Evolutionary conservation across 2,797 vertebrate genomes (phyloP).

Genomic region (Sciurus vulgaris): DNA sequence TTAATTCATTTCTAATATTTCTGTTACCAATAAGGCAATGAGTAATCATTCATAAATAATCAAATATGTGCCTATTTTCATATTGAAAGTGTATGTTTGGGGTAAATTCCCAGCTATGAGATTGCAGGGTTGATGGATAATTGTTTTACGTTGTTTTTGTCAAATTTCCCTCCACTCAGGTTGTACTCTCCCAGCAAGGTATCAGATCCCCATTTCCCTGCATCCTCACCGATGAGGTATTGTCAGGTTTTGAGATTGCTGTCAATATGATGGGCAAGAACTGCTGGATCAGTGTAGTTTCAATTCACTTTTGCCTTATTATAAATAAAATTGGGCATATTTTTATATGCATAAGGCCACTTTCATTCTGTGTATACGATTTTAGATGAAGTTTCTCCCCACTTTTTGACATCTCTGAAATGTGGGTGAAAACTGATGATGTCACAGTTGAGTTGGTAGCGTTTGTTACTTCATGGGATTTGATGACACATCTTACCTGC

Average conservation of each 20-base stretch:
- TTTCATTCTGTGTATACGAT: neutral
- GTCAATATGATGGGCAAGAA: neutral
- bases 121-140: neutral
- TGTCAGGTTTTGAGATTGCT: neutral
- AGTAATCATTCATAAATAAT: neutral
- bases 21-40: neutral
- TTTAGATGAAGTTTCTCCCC: neutral
- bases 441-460: neutral
- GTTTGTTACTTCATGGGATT: neutral
- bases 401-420: neutral
- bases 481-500: neutral
- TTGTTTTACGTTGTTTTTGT: neutral
- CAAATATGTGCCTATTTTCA: neutral
- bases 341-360: neutral
- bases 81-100: neutral
- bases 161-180: neutral
- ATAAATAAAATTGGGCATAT: neutral
- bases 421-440: neutral
- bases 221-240: too few species aligned
- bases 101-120: neutral
- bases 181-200: neutral
- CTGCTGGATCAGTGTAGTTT: neutral
- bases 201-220: neutral
- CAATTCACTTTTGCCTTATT: neutral
- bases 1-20: neutral